Conservation (phyloP, 2,113 vertebrate genomes). For the Callorhinus ursinus region DNA sequence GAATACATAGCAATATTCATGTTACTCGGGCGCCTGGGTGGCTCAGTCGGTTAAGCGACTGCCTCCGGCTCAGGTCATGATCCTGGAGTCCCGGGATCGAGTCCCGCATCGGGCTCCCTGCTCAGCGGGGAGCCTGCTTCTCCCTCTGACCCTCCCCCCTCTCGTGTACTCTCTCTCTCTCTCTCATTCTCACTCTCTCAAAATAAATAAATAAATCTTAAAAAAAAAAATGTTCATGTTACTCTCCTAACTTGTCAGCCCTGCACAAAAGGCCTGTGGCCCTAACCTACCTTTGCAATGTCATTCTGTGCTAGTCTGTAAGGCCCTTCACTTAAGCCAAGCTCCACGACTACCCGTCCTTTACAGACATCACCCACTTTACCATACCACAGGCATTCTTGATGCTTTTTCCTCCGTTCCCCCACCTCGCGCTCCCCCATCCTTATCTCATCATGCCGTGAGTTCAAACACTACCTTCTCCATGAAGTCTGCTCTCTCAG, state of each 20-base stretch:
- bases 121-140: no score
- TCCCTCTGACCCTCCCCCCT: no score
- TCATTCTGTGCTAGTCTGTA: not conserved
- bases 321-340: not conserved
- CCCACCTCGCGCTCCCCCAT: not conserved
- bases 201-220: no score
- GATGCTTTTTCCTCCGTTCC: not conserved
- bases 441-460: not conserved
- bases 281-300: not conserved
- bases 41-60: no score
- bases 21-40: no score
- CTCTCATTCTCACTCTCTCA: no score
- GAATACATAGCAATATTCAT: no score
- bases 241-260: not conserved
- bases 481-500: not conserved
- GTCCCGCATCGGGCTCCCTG: no score
- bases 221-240: no score
- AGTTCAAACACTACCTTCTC: not conserved
- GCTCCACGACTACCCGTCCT: not conserved
- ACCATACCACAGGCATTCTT: accelerated
- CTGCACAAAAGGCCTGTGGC: not conserved
- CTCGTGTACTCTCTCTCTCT: no score
- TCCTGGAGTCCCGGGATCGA: no score
- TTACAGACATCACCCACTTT: not conserved
- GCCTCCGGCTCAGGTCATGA: no score